Conservation (phyloP, 2,888 invertebrate genomes). For the Euplagia quadripunctaria region DNA sequence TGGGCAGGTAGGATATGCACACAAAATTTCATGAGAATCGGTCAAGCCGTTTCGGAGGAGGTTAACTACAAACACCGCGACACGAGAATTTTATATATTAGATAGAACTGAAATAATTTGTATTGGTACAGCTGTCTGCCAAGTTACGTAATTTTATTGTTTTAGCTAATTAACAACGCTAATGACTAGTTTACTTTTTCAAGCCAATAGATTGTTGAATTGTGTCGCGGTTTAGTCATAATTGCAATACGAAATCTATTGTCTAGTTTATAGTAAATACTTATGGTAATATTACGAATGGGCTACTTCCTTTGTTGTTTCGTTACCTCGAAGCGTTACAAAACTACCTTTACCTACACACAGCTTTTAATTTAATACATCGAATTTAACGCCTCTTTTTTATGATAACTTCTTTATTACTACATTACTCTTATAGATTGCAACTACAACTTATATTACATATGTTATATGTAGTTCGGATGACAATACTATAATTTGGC, state of each 20-base stretch:
- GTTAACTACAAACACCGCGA: too few relatives aligned
- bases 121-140: slow-evolving; percentile 2
- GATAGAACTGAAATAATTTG: background rate
- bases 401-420: too few relatives aligned
- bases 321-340: too few relatives aligned
- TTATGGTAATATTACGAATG: background rate
- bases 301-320: background rate
- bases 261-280: background rate
- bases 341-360: background rate
- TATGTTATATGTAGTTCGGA: too few relatives aligned
- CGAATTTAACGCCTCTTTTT: too few relatives aligned
- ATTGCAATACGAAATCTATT: background rate
- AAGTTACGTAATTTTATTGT: background rate
- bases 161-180: background rate
- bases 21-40: too few relatives aligned
- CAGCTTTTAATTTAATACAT: background rate
- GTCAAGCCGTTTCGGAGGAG: too few relatives aligned
- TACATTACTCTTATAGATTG: too few relatives aligned
- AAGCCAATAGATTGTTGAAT: background rate
- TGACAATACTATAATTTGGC: too few relatives aligned
- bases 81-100: too few relatives aligned
- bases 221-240: background rate
- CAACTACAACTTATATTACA: too few relatives aligned
- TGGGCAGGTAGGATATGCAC: too few relatives aligned
- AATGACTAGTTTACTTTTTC: background rate